Evolutionary conservation across 2,113 vertebrate genomes (phyloP).

Genomic region (Equus quagga): DNA sequence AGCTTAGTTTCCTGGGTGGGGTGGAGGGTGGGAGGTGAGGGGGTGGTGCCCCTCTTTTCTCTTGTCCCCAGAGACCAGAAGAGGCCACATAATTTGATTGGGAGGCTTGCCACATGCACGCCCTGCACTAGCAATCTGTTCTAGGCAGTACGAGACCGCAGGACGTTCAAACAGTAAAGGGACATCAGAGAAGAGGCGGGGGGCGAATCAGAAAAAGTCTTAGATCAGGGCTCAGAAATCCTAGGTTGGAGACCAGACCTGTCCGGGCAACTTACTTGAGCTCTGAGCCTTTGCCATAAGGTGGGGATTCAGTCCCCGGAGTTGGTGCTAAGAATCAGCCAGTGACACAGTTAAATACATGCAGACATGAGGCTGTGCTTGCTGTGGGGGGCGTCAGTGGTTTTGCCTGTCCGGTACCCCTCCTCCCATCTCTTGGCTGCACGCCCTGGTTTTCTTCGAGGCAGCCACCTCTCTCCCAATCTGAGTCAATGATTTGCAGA

Average conservation of each 20-base stretch:
- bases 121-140: neutral
- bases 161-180: no score
- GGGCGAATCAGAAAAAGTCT: neutral
- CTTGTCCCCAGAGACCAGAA: neutral
- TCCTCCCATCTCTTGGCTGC: neutral
- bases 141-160: accelerated
- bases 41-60: neutral
- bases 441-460: neutral
- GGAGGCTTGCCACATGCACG: neutral
- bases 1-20: neutral
- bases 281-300: neutral
- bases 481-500: neutral
- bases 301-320: neutral
- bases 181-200: neutral
- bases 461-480: neutral
- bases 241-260: neutral
- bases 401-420: neutral
- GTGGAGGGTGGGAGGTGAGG: neutral
- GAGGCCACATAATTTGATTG: neutral
- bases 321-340: neutral
- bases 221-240: neutral
- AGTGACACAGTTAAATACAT: neutral
- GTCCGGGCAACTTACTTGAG: neutral
- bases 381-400: neutral
- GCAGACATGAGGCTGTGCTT: neutral